These are phyloP conservation scores for Cossypha heuglini DNA, from an alignment of 2,797 vertebrate genomes.

Conservation along the genomic window DNA sequence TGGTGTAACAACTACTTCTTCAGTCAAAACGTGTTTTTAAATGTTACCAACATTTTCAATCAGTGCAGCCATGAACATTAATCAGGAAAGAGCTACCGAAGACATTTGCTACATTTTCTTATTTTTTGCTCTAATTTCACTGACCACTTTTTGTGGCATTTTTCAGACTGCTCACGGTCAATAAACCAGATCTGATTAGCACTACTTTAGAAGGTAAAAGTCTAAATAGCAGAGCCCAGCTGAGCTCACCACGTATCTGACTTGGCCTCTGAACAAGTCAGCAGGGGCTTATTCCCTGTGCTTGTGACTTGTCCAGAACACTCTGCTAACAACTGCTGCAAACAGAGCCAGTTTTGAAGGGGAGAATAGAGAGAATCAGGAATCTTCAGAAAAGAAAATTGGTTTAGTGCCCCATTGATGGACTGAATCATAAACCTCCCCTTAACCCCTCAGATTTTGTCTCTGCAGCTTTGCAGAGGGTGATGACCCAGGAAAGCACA, in stretches of 20 bases:
- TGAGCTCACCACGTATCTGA: neutral
- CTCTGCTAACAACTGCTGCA: neutral
- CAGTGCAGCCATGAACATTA: fast-evolving
- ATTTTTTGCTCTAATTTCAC: neutral
- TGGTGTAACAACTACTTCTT: neutral
- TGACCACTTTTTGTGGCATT: neutral
- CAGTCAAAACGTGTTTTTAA: neutral
- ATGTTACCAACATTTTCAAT: neutral
- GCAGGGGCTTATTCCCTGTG: neutral
- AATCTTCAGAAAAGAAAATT: neutral
- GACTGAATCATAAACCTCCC: neutral
- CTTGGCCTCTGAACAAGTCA: neutral
- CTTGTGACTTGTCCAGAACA: neutral
- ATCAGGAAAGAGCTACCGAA: neutral
- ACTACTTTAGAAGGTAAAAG: neutral
- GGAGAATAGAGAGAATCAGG: neutral
- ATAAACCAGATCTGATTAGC: neutral
- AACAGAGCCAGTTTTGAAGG: neutral
- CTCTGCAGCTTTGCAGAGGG: neutral
- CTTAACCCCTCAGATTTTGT: neutral
- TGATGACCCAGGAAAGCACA: fast-evolving
- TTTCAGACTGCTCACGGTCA: neutral
- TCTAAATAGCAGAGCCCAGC: neutral
- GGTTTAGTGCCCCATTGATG: neutral
- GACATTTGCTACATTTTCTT: neutral